Percentiles rank a stretch among this genome's conserved stretches.
Conservation (phyloP, 2,888 invertebrate species). For the Tiliacea aurago region DNA sequence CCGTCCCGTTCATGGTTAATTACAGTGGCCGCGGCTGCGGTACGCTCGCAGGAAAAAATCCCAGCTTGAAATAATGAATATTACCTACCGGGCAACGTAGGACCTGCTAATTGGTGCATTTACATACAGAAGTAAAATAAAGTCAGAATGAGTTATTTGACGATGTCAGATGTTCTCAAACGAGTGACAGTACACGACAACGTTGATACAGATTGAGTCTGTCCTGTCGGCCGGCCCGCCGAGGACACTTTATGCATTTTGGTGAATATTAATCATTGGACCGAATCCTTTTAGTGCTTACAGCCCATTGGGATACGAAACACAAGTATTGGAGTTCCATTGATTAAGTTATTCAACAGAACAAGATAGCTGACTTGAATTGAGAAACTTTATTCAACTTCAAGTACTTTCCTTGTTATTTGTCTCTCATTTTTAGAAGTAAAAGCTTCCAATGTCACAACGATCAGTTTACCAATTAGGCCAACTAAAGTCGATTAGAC, state of each 20-base stretch:
- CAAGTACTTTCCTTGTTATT: background rate
- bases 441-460: slow-evolving; percentile 55
- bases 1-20: slow-evolving; percentile 86
- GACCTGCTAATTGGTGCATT: slow-evolving; percentile 88
- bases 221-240: slow-evolving; percentile 31
- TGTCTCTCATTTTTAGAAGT: slow-evolving; percentile 9
- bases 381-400: slow-evolving; percentile 1
- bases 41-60: slow-evolving; percentile 81
- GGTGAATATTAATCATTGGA: slow-evolving; percentile 57
- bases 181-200: slow-evolving; percentile 69
- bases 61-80: slow-evolving; percentile 87
- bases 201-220: slow-evolving; percentile 58
- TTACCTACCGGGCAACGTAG: slow-evolving; percentile 85
- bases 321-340: slow-evolving; percentile 12
- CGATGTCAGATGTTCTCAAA: slow-evolving; percentile 77
- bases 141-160: slow-evolving; percentile 85
- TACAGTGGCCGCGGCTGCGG: slow-evolving; percentile 77
- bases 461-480: slow-evolving; percentile 76
- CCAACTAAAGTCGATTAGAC: slow-evolving; percentile 74
- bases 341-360: slow-evolving; percentile 15
- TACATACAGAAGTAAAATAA: slow-evolving; percentile 88
- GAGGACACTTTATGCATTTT: slow-evolving; percentile 61
- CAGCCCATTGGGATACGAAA: slow-evolving; percentile 24
- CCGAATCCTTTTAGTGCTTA: slow-evolving; percentile 54
- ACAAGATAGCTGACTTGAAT: background rate